Base-by-base conservation (phyloP, 2,888 invertebrate species). In the Pharmacophagus antenor region DNA sequence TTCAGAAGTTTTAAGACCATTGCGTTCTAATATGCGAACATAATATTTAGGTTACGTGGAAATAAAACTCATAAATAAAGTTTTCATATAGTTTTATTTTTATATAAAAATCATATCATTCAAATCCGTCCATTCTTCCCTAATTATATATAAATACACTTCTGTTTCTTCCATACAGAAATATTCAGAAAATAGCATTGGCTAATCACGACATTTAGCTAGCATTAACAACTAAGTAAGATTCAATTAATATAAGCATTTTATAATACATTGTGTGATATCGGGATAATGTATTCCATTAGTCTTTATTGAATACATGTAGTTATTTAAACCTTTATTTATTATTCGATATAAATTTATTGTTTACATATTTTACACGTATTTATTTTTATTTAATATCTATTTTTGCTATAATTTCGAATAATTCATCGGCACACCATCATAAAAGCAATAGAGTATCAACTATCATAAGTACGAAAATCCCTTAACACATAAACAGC, bases 101-200 rank as follows among this genome's bases (percentile, higher is more conserved):
- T 84, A 88, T 90, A 89, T 84, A 89, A 90, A 88, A 89, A 88
- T 87, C 85, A 83, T 86, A 86, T 82, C 85, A 76, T n/a, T n/a
- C n/a, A n/a, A n/a, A n/a, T 76, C 76, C 88, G 76, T 82, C 79
- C 88, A 86, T 88, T 70, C 88, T 58, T 85, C 88, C 76, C 84
- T 79, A 77, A 74, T 74, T 86, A 82, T 84, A 85, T 84, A 87
- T 89, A 89, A 88, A 88, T 88, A 89, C 85, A 85, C 79, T 83
- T 82, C 77, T 66, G 76, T 78, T 72, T 74, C 70, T 76, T 79
- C 84, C 87, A 82, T 82, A 84, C 79, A 79, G 85, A 85, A 82
- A 83, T 84, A 85, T 86, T 86, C 84, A 83, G 83, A 88, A 88
- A 87, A 88, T 88, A 89, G 88, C 88, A 88, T 89, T 86, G 84